These are phyloP conservation scores for Pomacea maculata DNA, from an alignment of 1,140 invertebrate species.

Conservation along the genomic window DNA sequence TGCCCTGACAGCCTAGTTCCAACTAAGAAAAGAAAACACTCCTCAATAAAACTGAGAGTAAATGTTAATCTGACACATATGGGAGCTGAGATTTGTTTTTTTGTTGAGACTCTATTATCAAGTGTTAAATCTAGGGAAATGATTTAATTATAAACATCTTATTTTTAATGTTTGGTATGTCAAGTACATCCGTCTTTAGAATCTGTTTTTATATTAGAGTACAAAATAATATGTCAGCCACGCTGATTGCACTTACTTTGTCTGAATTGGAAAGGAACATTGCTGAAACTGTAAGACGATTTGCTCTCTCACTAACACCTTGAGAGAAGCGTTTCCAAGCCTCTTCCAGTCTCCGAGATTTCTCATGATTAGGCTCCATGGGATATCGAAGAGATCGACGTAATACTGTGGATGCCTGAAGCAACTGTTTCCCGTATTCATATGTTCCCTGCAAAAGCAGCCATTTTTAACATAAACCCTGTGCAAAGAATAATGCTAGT, in stretches of 20 bases:
- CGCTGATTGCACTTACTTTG: slow-evolving; percentile 64
- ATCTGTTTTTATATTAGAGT: too few species aligned
- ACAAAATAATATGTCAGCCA: too few species aligned
- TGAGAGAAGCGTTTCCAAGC: slow-evolving; percentile 77
- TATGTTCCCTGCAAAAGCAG: slow-evolving; percentile 74
- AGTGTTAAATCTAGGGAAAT: too few species aligned
- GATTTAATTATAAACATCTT: too few species aligned
- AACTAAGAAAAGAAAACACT: too few species aligned
- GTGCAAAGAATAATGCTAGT: not conserved
- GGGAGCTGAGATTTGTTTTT: too few species aligned
- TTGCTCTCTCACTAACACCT: slow-evolving; percentile 81
- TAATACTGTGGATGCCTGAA: slow-evolving; percentile 79
- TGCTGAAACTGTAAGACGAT: slow-evolving; percentile 77
- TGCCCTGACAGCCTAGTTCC: too few species aligned
- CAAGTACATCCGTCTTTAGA: too few species aligned
- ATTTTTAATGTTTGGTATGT: too few species aligned
- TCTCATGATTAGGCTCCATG: slow-evolving; percentile 70
- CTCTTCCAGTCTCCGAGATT: slow-evolving; percentile 71
- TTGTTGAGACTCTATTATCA: too few species aligned
- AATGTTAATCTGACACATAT: too few species aligned
- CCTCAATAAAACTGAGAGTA: too few species aligned
- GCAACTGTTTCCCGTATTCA: slow-evolving; percentile 80
- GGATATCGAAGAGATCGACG: slow-evolving; percentile 77
- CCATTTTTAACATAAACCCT: not conserved
- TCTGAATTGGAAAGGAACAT: slow-evolving; percentile 81